Evolutionary conservation across 2,888 invertebrate genomes (phyloP).

Genomic region (Cheilosia pagana): DNA sequence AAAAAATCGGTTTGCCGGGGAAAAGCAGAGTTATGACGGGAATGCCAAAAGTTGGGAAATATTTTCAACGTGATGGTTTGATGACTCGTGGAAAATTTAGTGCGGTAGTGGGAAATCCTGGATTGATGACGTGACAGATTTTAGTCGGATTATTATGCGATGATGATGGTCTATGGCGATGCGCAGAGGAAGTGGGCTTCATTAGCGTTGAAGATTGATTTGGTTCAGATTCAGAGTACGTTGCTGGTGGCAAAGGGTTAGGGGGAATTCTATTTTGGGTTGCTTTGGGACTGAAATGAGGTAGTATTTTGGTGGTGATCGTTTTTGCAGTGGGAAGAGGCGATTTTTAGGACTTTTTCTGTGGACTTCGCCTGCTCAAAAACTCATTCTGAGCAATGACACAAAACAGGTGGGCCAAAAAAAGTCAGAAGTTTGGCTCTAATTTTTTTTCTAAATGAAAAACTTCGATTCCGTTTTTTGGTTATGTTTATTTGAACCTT

Average conservation of each 20-base stretch:
- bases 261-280: no score
- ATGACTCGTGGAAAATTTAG: constrained; percentile 73
- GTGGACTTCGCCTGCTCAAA: no score
- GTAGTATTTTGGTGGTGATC: no score
- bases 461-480: no score
- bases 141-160: constrained; percentile 65
- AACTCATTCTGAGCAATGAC: no score
- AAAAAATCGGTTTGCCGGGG: constrained; percentile 20
- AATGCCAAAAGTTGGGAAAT: constrained; percentile 27
- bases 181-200: constrained; percentile 15
- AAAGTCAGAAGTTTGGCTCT: no score
- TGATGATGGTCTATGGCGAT: constrained; percentile 18
- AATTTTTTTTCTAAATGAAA: no score
- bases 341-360: no score
- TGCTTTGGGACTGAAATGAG: no score
- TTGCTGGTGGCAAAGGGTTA: background rate
- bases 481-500: no score
- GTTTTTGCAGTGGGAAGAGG: no score
- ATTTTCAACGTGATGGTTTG: constrained; percentile 57
- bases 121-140: constrained; percentile 74
- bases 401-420: no score
- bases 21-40: background rate
- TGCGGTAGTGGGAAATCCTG: constrained; percentile 70
- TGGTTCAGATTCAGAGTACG: constrained; percentile 46
- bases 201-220: constrained; percentile 66